Percentiles rank a stretch among this genome's conserved stretches.
phyloP scores from a whole-genome alignment of 2,797 vertebrate genomes.

The Cacajao melanocephalus region DNA sequence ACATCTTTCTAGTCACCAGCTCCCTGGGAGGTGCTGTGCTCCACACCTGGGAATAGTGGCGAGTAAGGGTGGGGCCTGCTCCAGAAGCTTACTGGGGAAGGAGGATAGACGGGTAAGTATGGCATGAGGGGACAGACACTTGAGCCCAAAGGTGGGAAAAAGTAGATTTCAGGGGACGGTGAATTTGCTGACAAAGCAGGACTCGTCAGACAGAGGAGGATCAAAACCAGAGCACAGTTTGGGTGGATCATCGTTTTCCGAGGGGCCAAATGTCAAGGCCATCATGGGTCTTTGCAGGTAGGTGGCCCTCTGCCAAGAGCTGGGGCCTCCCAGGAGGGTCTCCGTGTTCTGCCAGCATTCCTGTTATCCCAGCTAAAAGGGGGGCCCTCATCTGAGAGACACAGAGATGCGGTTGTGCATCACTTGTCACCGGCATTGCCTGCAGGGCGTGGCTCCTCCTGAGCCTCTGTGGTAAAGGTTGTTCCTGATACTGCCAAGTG shows the following conservation, averaged over 20 bases:
- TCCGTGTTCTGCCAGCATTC: not conserved
- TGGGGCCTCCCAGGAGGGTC: too few relatives aligned
- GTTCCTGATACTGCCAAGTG: fast-evolving
- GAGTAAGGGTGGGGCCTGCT: not conserved
- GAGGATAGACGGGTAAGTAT: fast-evolving
- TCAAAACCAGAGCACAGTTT: not conserved
- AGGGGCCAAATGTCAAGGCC: not conserved
- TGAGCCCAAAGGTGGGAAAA: fast-evolving
- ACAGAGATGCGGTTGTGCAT: fast-evolving
- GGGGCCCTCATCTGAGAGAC: not conserved
- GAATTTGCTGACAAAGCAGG: too few relatives aligned
- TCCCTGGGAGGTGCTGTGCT: not conserved
- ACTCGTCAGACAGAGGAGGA: too few relatives aligned
- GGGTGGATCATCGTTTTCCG: not conserved
- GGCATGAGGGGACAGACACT: fast-evolving
- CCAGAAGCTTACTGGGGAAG: fast-evolving
- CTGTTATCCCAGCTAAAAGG: not conserved
- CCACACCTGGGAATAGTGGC: fast-evolving
- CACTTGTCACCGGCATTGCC: fast-evolving
- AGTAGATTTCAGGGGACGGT: not conserved
- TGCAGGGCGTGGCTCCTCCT: not conserved
- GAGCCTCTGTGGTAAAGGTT: fast-evolving
- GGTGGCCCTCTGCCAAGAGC: not conserved
- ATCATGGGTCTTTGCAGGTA: fast-evolving
- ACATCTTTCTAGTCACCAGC: fast-evolving